phyloP scores from a whole-genome alignment of 2,888 invertebrate genomes.

The Pterostichus niger region DNA sequence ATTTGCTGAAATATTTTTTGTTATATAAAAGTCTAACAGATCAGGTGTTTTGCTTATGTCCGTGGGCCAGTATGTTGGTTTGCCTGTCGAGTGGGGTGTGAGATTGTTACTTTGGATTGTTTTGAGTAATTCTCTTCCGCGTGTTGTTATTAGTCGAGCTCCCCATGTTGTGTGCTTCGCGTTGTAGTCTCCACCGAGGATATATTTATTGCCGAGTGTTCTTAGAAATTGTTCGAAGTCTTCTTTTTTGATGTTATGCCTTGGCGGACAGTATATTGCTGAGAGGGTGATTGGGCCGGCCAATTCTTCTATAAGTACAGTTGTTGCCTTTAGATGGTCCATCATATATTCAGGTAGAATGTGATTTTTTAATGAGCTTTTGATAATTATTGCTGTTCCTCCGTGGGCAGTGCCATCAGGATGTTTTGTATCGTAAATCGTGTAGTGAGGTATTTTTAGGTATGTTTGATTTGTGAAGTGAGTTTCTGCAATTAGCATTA shows the following conservation, averaged over 20 bases:
- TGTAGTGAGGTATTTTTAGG: too few relatives aligned
- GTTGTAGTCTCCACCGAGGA: constrained; percentile 42
- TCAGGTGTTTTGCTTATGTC: too few relatives aligned
- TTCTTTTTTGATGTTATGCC: constrained; percentile 39
- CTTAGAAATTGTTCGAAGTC: constrained; percentile 49
- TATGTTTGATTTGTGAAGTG: too few relatives aligned
- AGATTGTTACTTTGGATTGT: constrained; percentile 31
- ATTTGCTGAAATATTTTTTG: too few relatives aligned
- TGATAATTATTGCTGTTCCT: too few relatives aligned
- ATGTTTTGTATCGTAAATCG: too few relatives aligned
- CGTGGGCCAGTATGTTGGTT: too few relatives aligned
- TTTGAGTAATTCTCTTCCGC: neutral
- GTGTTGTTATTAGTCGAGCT: constrained; percentile 3
- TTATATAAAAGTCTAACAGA: too few relatives aligned
- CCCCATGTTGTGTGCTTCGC: constrained; percentile 24
- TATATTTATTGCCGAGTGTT: constrained; percentile 28
- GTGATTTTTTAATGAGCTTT: constrained; percentile 2
- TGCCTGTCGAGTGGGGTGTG: too few relatives aligned
- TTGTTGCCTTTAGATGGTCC: constrained; percentile 44
- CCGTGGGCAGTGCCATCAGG: too few relatives aligned
- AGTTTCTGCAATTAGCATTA: too few relatives aligned
- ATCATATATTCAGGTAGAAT: constrained; percentile 33
- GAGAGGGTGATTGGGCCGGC: constrained; percentile 32
- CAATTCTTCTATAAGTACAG: constrained; percentile 20
- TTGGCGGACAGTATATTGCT: constrained; percentile 59